Base-by-base conservation (phyloP, 2,797 vertebrate species). In the Sebastes diploproa region DNA sequence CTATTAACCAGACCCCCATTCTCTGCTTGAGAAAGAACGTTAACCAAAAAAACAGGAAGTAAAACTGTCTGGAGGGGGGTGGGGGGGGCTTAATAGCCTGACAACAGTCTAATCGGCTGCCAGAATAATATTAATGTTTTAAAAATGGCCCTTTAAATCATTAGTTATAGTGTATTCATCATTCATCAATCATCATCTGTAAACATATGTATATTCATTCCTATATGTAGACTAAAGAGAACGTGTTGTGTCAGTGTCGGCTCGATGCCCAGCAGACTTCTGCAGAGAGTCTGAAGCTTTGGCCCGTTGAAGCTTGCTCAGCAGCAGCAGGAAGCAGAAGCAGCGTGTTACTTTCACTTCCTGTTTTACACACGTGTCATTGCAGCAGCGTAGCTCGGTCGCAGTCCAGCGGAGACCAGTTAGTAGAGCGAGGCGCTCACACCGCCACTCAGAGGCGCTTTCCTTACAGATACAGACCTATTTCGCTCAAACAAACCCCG, bases 401-500 rank as follows among this genome's bases (percentile, higher is more conserved):
- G 4, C 27, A 9, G 72, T 75, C 16, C 13, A 3, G 22, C 16
- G 62, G 38, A 70, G 66, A 30, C 12, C 29, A 10, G 79, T 80
- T 78, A 83, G 77, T 56, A 73, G 2, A 27, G 61, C 4, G 3
- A 50, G 25, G 58, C 6, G 1, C 42, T 72, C 32, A 29, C 65
- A 23, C 65, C 7, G 65, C 5, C 16, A 22, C 66, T 30, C 25
- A 30, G 42, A 32, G 36, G 25, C n/a, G 29, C 12, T 46, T 22
- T 8, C 29, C 10, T 13, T 2, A 14, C 34, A 12, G 5, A 62
- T 79, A 91, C 86, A 76, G 64, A 91, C 86, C 88, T 76, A 54
- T 11, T 10, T 2, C 22, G 8, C 59, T 77, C 25, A 60, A 0
- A 66, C 23, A 20, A 54, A 55, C 30, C 27, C 79, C 5, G 7